Percentiles rank a stretch among this genome's conserved stretches.
Conservation (phyloP, 2,888 invertebrate species). For the Petrolisthes cinctipes region DNA sequence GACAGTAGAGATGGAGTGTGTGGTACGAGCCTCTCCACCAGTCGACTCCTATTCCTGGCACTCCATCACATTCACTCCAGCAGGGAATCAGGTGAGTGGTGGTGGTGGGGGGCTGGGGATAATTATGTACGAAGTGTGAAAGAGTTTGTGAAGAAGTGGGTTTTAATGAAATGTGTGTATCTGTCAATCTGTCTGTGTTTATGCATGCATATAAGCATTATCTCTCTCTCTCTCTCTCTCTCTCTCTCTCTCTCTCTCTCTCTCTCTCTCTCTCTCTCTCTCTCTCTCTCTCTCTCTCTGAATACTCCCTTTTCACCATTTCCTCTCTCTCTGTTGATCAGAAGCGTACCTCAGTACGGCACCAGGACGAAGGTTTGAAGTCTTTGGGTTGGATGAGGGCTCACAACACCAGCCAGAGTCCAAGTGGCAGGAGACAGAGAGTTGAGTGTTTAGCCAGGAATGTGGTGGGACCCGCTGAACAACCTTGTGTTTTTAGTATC, state of each 20-base stretch:
- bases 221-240: not conserved
- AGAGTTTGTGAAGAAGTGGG: too few species aligned
- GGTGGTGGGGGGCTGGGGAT: not conserved
- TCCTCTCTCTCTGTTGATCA: not conserved
- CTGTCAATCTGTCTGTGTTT: conserved; percentile 12
- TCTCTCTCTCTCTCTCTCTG: not conserved
- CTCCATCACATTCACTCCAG: not conserved
- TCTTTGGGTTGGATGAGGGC: conserved; percentile 23
- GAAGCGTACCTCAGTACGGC: conserved; percentile 1
- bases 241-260: conserved; percentile 15
- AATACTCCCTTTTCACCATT: not conserved
- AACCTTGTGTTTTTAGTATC: conserved; percentile 67
- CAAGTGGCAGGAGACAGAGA: conserved; percentile 22
- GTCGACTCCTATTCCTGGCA: conserved; percentile 41
- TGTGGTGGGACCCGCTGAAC: conserved; percentile 67
- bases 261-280: conserved; percentile 5
- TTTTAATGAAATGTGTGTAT: not conserved
- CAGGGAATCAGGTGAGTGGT: conserved; percentile 13
- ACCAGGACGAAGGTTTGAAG: conserved; percentile 30
- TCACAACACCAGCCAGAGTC: conserved; percentile 7
- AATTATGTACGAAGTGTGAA: not conserved
- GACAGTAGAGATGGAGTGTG: conserved; percentile 48
- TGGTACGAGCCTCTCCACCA: conserved; percentile 34
- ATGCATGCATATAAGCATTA: not conserved
- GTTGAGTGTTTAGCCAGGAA: conserved; percentile 66